Base-by-base conservation (phyloP, 2,797 vertebrate species). In the Bufotes viridis region DNA sequence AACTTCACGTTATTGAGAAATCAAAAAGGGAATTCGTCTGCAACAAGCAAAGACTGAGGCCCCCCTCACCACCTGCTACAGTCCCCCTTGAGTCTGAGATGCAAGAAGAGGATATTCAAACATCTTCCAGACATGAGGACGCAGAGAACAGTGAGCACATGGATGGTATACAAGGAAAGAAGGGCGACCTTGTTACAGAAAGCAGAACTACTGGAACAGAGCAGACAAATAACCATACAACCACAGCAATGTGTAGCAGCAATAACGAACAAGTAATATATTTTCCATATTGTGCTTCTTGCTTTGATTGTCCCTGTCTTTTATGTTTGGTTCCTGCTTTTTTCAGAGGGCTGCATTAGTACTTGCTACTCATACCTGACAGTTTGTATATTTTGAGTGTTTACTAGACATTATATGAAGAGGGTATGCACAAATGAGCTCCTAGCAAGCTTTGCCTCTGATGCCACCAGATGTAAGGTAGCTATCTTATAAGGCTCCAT, bases 1-100 rank as follows among this genome's bases (percentile, higher is more conserved):
- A 78, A 58, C 22, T 78, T 29, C n/a, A 85, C 49, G 26, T 78
- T 78, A 85, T 85, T 14, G 74, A 78, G 24, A 78, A 78, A 26
- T 85, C 84, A 53, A 67, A 78, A 78, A 85, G 74, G 55, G n/a
- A 63, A 7, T 15, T 24, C 15, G 22, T 2, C n/a, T 14, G 17
- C 49, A 55, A 67, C 60, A 55, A 22, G 22, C 51, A 65, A 51
- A 29, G 1, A 65, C 10, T 3, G 10, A 61, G 26, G 18, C 15
- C 29, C 1, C 11, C 22, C 58, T 13, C 72, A 34, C 3, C 22
- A 18, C 12, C 8, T 29, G 53, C 58, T 26, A 8, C n/a, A 2
- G 24, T 20, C 49, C 10, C 18, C 0, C 2, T 10, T 20, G 42
- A 63, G 20, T 12, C 10, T 63, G 42, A 78, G n/a, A 15, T 26